Evolutionary conservation across 2,113 vertebrate species (phyloP).

Genomic region (human): DNA sequence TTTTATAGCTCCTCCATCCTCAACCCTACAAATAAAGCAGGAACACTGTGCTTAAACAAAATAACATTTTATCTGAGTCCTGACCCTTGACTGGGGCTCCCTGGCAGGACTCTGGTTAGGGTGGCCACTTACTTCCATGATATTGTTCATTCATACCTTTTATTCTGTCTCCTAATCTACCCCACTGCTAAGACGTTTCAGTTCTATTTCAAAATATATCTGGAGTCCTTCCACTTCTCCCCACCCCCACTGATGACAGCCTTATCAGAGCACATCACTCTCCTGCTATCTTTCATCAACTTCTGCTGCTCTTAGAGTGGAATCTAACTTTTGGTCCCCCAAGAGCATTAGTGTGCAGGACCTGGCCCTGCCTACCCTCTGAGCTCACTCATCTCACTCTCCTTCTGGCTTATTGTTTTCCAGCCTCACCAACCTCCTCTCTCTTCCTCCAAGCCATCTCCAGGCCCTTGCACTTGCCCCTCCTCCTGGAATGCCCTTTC

Average conservation of each 20-base stretch:
- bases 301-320: not conserved
- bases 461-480: not conserved
- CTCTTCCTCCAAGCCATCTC: not conserved
- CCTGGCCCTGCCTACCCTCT: not conserved
- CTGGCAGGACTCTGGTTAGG: not conserved
- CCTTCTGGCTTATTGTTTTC: not conserved
- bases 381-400: not conserved
- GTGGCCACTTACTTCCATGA: not conserved
- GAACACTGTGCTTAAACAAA: not conserved
- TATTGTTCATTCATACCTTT: not conserved
- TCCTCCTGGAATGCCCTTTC: not conserved
- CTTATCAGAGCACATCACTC: not conserved
- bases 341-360: not conserved
- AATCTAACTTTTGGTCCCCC: not conserved
- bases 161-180: not conserved
- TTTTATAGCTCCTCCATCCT: not conserved
- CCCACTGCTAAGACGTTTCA: not conserved
- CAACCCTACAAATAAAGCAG: not conserved
- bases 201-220: not conserved
- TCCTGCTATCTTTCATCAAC: not conserved
- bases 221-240: not conserved
- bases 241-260: not conserved
- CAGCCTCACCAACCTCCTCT: not conserved
- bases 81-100: not conserved
- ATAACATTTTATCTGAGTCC: not conserved